These are phyloP conservation scores for Glyphotaelius pellucidus DNA, from an alignment of 2,888 invertebrate species.

Conservation along the genomic window DNA sequence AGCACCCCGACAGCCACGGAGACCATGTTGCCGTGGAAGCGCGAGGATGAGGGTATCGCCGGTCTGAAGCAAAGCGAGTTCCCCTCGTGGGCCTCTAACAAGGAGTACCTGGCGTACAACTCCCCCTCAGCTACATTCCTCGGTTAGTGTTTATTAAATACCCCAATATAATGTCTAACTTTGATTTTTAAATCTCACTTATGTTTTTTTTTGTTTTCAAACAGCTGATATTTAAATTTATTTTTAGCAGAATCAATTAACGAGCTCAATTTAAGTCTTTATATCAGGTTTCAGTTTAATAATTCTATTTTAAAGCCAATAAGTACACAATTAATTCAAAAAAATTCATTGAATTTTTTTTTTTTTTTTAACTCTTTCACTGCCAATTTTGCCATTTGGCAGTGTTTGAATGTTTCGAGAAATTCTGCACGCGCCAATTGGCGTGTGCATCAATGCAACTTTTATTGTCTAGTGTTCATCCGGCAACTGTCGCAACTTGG, in stretches of 20 bases:
- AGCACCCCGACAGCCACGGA: conserved; percentile 93
- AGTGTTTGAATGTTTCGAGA: too few relatives aligned
- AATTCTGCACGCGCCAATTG: too few relatives aligned
- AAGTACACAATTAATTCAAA: not conserved
- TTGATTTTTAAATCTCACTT: not conserved
- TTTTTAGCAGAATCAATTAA: not conserved
- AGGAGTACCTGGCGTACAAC: conserved; percentile 93
- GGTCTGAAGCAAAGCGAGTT: conserved; percentile 91
- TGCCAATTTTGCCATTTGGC: too few relatives aligned
- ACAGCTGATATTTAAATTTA: not conserved
- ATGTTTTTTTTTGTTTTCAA: not conserved
- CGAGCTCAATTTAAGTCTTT: not conserved
- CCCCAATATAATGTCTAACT: not conserved
- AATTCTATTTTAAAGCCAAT: not conserved
- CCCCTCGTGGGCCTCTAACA: conserved; percentile 96
- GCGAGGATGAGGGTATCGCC: conserved; percentile 85
- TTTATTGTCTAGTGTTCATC: too few relatives aligned
- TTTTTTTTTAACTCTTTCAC: too few relatives aligned
- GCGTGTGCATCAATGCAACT: too few relatives aligned
- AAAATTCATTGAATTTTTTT: not conserved
- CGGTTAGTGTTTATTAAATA: conserved; percentile 77
- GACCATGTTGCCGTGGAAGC: conserved; percentile 95
- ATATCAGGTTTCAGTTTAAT: not conserved
- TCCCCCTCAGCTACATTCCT: conserved; percentile 94
- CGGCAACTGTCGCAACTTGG: too few relatives aligned